Evolutionary conservation across 2,113 vertebrate genomes (phyloP), one percentile per base, ranked within the genome.

Genomic region (Aptenodytes patagonicus): DNA sequence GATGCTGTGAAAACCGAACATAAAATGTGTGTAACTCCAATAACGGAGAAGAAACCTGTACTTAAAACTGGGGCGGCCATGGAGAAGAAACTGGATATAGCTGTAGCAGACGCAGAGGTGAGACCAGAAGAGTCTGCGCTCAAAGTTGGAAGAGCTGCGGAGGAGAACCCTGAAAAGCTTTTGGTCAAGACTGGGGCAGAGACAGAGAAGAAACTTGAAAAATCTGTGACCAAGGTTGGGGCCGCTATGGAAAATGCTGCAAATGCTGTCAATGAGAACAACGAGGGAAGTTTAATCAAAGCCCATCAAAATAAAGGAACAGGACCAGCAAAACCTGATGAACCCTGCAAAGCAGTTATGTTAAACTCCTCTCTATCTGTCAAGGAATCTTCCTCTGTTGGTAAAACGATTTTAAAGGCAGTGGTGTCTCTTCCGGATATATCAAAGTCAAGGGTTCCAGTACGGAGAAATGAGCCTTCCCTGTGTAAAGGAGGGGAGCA

Each of bases 401-500:
- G 79, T 29, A 98, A 97, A 80, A 81, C 34, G 7, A 14, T 93
- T 19, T 17, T 87, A 36, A 98, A 95, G 90, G 82, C 95, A 1
- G 31, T 94, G 60, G 58, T 95, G 82, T 93, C 95, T 4, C 88
- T 97, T 49, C 84, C 91, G 1, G 98, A 96, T 52, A 83, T 95
- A 25, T 47, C 97, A 4, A 97, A 97, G 65, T 34, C 89, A 32
- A 97, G 95, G 94, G 29, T 46, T 89, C 42, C 94, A 0, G 8
- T 70, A 13, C 79, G 31, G 88, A 97, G 87, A 47, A 77, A 11
- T 0, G 88, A 97, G 3, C 25, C 90, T 57, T 32, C 31, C 47
- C 34, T 4, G 22, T 54, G n/a, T 3, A 97, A 90, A 95, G 83
- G 55, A 18, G 97, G 92, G 83, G 95, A 95, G 81, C 98, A 97